phyloP scores from a whole-genome alignment of 2,113 vertebrate genomes.

The Nesoenas mayeri region DNA sequence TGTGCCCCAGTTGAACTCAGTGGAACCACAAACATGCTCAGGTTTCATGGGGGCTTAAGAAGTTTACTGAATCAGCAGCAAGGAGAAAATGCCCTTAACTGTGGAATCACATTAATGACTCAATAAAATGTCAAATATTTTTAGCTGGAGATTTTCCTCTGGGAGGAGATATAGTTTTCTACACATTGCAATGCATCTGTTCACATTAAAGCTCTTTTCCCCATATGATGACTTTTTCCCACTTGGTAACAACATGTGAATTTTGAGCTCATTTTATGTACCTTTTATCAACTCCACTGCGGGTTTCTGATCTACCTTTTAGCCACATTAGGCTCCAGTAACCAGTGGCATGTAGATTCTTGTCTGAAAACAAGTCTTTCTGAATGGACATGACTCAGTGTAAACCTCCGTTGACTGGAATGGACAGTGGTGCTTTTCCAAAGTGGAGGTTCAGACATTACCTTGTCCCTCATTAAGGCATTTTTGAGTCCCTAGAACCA shows the following conservation, averaged over 20 bases:
- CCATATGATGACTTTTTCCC: neutral
- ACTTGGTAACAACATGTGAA: neutral
- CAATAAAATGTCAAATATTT: neutral
- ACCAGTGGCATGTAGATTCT: neutral
- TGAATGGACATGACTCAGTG: neutral
- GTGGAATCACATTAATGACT: neutral
- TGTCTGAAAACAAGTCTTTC: neutral
- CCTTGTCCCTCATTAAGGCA: neutral
- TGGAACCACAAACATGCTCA: neutral
- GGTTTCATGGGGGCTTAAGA: constrained; percentile 8
- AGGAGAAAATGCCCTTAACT: neutral
- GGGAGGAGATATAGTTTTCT: neutral
- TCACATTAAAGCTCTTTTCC: neutral
- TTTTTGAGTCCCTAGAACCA: neutral
- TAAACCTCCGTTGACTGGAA: neutral
- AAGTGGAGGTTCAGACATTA: neutral
- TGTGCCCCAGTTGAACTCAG: neutral
- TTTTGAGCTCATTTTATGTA: neutral
- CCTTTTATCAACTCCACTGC: neutral
- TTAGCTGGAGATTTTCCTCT: neutral
- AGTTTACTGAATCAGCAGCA: constrained; percentile 26
- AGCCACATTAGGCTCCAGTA: neutral
- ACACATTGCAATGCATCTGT: neutral
- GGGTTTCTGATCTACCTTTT: neutral
- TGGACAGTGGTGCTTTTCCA: neutral